These are phyloP conservation scores for Drosophila nebulosa DNA, from an alignment of 1,140 invertebrate species.

Conservation along the genomic window DNA sequence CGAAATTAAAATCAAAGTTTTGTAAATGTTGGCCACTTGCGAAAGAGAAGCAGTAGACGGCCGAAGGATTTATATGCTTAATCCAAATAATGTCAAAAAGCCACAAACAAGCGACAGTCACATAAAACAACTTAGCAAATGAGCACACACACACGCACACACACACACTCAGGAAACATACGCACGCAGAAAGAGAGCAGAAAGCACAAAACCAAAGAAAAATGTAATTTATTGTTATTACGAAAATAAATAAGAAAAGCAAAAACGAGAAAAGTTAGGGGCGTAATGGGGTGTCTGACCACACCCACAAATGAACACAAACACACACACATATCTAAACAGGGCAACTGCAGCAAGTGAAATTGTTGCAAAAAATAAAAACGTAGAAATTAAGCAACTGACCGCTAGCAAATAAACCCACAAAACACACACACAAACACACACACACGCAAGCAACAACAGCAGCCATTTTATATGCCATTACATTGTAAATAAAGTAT, in stretches of 20 bases:
- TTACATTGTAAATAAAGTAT: constrained; percentile 78
- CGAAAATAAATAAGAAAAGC: constrained; percentile 74
- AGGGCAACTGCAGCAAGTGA: constrained; percentile 42
- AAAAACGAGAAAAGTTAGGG: constrained; percentile 26
- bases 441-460: constrained; percentile 21
- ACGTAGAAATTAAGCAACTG: constrained; percentile 75
- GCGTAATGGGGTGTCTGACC: constrained; percentile 22
- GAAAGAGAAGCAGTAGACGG: not conserved
- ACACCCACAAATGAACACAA: constrained; percentile 25
- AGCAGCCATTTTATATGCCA: constrained; percentile 72
- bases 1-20: constrained; percentile 35
- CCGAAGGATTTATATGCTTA: constrained; percentile 67
- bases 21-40: constrained; percentile 53
- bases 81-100: constrained; percentile 78
- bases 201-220: constrained; percentile 55
- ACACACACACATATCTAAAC: not conserved
- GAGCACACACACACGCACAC: constrained; percentile 48
- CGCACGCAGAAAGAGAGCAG: not conserved
- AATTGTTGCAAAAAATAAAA: constrained; percentile 69
- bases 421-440: constrained; percentile 22
- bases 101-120: constrained; percentile 75
- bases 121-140: constrained; percentile 76
- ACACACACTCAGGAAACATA: not conserved
- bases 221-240: constrained; percentile 79
- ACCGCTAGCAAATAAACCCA: constrained; percentile 64